Evolutionary conservation across 2,113 vertebrate genomes (phyloP).

Genomic region (Podiceps cristatus): DNA sequence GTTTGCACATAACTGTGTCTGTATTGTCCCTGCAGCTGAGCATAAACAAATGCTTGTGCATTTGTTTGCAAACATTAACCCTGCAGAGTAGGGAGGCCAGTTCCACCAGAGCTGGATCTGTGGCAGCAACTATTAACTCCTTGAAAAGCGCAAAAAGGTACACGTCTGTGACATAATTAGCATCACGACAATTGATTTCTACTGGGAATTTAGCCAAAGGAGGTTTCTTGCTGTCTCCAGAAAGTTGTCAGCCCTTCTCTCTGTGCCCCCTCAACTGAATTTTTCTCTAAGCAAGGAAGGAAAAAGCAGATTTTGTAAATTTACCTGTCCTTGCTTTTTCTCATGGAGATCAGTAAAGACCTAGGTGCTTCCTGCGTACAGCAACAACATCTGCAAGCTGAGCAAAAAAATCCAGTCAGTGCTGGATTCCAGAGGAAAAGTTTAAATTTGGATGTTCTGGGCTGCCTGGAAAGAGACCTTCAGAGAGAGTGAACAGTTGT

Average conservation of each 20-base stretch:
- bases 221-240: background rate
- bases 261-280: background rate
- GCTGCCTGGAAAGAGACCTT: background rate
- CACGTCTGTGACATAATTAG: background rate
- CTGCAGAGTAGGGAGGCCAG: background rate
- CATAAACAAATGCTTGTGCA: background rate
- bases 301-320: background rate
- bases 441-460: background rate
- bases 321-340: background rate
- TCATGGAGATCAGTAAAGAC: background rate
- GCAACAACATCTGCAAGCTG: background rate
- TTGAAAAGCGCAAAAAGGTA: background rate
- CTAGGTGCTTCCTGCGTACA: background rate
- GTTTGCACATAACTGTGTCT: constrained; percentile 37
- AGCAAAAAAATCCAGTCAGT: background rate
- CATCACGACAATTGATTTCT: background rate
- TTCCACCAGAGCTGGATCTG: background rate
- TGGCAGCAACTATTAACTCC: background rate
- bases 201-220: background rate
- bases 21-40: constrained; percentile 33
- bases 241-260: background rate
- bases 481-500: background rate
- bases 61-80: constrained; percentile 26
- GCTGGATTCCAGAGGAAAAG: background rate
- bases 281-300: background rate